These are phyloP conservation scores for Rhaphigaster nebulosa DNA, from an alignment of 2,888 invertebrate genomes.

Conservation along the genomic window DNA sequence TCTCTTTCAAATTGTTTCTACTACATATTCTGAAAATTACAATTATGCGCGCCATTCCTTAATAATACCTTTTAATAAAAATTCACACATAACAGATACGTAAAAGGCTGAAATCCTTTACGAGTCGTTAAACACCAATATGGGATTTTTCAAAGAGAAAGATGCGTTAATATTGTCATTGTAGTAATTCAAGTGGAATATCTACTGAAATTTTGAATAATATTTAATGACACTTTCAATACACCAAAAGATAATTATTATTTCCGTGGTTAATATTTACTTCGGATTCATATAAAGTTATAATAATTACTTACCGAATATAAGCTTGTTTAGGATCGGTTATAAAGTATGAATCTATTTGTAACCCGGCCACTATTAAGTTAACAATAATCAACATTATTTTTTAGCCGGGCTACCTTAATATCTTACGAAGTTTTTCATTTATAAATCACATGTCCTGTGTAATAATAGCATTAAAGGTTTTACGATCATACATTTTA, in stretches of 20 bases:
- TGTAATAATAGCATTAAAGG: not conserved
- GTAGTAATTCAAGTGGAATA: not conserved
- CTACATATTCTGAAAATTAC: not conserved
- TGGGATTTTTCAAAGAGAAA: not conserved
- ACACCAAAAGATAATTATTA: not conserved
- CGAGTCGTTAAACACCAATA: not conserved
- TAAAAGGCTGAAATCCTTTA: not conserved
- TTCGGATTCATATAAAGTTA: not conserved
- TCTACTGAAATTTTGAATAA: not conserved
- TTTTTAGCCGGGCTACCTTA: not conserved
- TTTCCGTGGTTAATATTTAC: not conserved
- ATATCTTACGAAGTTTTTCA: not conserved
- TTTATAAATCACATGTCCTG: not conserved
- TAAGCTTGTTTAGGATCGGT: not conserved
- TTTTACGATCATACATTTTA: not conserved
- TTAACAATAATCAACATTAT: not conserved
- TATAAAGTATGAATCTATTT: not conserved
- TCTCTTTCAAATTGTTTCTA: not conserved
- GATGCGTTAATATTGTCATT: not conserved
- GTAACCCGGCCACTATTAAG: not conserved
- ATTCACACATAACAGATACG: not conserved
- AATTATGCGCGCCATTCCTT: not conserved
- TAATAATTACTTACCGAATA: not conserved
- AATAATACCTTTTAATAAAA: not conserved
- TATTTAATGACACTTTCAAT: not conserved